phyloP scores from a whole-genome alignment of 2,797 vertebrate genomes.

The Enteromius unitaeniatus region DNA sequence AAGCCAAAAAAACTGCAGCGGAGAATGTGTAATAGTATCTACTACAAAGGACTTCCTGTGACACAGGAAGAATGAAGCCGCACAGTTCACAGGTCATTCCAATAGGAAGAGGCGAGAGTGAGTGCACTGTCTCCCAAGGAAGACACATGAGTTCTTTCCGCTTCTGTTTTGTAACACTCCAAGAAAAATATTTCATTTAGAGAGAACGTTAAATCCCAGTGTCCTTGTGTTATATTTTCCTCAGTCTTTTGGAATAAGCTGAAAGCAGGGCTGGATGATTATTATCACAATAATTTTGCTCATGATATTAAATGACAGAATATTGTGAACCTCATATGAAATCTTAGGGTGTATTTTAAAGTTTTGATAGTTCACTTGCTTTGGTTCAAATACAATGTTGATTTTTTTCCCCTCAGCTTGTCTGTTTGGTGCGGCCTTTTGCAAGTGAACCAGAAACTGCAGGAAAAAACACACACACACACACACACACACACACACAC shows the following conservation, averaged over 20 bases:
- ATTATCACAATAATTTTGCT: neutral
- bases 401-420: no score
- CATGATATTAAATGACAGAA: neutral
- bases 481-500: no score
- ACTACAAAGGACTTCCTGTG: slow-evolving; percentile 33
- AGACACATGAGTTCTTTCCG: slow-evolving; percentile 53
- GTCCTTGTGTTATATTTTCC: neutral
- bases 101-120: slow-evolving; percentile 73
- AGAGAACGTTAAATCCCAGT: neutral
- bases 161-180: neutral
- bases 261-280: neutral
- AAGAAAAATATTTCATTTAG: neutral
- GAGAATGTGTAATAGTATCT: slow-evolving; percentile 34
- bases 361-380: no score
- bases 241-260: neutral
- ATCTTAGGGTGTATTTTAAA: no score
- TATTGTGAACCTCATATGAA: neutral
- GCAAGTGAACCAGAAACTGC: no score
- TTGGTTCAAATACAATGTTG: no score
- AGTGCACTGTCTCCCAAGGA: slow-evolving; percentile 63
- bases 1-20: neutral
- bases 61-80: slow-evolving; percentile 67
- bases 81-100: slow-evolving; percentile 69
- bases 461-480: no score
- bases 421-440: no score